A percentile compares a stretch with the other conserved stretches of the same genome.
phyloP scores from a whole-genome alignment of 2,888 invertebrate species.

The Chrysolina americana region DNA sequence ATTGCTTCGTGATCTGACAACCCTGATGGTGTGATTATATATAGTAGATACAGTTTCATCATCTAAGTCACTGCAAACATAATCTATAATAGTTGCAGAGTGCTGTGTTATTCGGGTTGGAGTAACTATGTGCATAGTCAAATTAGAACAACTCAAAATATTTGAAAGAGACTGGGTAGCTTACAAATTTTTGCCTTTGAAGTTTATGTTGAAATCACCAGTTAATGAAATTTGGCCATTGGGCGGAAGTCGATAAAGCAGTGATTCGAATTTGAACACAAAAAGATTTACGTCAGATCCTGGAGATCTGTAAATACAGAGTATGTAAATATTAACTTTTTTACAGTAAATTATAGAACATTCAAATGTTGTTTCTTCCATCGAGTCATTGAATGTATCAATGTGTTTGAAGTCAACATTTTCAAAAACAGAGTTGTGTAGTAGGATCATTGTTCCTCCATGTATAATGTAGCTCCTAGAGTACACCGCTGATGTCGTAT shows the following conservation, averaged over 20 bases:
- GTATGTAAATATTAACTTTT: slow-evolving; percentile 16
- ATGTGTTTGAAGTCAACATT: slow-evolving; percentile 15
- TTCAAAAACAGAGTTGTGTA: slow-evolving; percentile 9
- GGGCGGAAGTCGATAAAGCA: slow-evolving; percentile 16
- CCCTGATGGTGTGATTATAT: too few species aligned
- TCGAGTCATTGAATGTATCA: slow-evolving; percentile 4
- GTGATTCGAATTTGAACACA: slow-evolving; percentile 16
- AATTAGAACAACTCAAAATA: too few species aligned
- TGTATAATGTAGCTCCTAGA: not conserved
- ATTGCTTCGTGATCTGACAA: too few species aligned
- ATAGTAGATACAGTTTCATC: too few species aligned
- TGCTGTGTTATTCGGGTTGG: too few species aligned
- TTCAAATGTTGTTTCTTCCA: slow-evolving; percentile 18
- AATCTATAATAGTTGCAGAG: too few species aligned
- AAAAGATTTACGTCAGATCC: slow-evolving; percentile 10
- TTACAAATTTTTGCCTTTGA: too few species aligned
- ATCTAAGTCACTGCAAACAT: too few species aligned
- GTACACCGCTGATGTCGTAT: too few species aligned
- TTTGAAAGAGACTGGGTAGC: too few species aligned
- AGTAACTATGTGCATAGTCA: too few species aligned
- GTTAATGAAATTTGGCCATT: slow-evolving; percentile 11
- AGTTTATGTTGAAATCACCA: slow-evolving; percentile 21
- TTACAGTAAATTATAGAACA: slow-evolving; percentile 14
- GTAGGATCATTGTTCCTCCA: slow-evolving; percentile 13
- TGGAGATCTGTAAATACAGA: slow-evolving; percentile 18